Conservation (phyloP, 2,888 invertebrate species). For the Ypsolopha sequella region DNA sequence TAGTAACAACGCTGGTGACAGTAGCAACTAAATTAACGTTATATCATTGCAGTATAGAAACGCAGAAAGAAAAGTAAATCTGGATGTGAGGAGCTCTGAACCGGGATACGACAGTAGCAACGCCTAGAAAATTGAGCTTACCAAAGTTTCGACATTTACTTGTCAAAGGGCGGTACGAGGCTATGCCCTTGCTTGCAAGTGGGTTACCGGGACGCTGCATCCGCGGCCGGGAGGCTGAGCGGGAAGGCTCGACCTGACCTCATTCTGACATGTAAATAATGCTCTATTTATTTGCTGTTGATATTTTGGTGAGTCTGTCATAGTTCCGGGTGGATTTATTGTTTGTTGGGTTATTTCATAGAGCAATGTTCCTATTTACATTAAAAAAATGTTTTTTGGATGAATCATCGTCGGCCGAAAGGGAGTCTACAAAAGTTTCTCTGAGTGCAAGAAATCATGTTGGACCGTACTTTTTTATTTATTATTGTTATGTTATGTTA, state of each 20-base stretch:
- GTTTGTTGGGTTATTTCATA: not conserved
- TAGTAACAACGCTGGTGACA: too few relatives aligned
- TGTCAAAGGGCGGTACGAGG: slow-evolving; percentile 10
- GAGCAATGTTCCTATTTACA: not conserved
- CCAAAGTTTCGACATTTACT: too few relatives aligned
- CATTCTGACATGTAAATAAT: slow-evolving; percentile 12
- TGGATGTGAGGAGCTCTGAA: too few relatives aligned
- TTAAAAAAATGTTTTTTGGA: not conserved
- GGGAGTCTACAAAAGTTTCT: not conserved
- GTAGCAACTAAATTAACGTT: too few relatives aligned
- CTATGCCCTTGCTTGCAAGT: slow-evolving; percentile 47
- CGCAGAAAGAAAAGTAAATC: too few relatives aligned
- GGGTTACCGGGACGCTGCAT: slow-evolving; percentile 55
- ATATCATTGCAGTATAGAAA: too few relatives aligned
- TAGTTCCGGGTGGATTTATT: not conserved
- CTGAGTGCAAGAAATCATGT: not conserved
- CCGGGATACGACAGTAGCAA: too few relatives aligned
- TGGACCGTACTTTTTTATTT: not conserved
- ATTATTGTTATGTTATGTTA: not conserved
- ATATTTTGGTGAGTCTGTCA: not conserved
- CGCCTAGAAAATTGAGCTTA: too few relatives aligned
- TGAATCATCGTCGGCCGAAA: not conserved
- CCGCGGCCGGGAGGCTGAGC: slow-evolving; percentile 18
- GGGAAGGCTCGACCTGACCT: slow-evolving; percentile 44
- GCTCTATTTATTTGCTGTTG: not conserved